Evolutionary conservation across 2,113 vertebrate genomes (phyloP).

Genomic region (Aldabrachelys gigantea): DNA sequence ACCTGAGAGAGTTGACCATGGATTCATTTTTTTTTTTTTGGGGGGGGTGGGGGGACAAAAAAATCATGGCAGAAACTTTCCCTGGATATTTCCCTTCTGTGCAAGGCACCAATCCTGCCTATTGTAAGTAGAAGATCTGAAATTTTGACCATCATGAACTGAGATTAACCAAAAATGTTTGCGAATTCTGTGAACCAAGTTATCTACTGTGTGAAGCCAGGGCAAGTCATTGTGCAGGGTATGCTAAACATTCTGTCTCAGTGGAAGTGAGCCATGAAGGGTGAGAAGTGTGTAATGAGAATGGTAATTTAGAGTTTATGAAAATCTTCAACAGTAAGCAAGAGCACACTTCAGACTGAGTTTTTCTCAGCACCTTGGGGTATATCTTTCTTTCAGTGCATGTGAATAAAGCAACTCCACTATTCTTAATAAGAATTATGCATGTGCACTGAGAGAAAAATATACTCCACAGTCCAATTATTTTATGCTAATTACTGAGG

Average conservation of each 20-base stretch:
- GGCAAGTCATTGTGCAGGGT: neutral
- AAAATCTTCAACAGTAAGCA: neutral
- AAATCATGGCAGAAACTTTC: neutral
- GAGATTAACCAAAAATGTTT: neutral
- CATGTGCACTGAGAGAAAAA: neutral
- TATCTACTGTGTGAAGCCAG: neutral
- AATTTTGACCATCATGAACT: neutral
- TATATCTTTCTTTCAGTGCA: neutral
- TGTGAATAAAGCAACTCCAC: neutral
- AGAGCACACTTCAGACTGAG: neutral
- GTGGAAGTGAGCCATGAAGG: neutral
- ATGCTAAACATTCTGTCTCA: constrained; percentile 12
- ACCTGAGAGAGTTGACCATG: neutral
- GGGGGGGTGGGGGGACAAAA: neutral
- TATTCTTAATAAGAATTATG: neutral
- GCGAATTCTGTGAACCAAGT: neutral
- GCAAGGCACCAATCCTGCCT: neutral
- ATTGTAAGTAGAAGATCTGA: neutral
- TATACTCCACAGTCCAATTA: neutral
- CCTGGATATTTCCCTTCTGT: neutral
- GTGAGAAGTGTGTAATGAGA: neutral
- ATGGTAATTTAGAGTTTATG: neutral
- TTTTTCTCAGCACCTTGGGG: neutral
- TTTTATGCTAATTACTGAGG: neutral
- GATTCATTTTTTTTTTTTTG: neutral